Evolutionary conservation across 2,888 invertebrate species (phyloP).

Genomic region (Panzeria rudis): DNA sequence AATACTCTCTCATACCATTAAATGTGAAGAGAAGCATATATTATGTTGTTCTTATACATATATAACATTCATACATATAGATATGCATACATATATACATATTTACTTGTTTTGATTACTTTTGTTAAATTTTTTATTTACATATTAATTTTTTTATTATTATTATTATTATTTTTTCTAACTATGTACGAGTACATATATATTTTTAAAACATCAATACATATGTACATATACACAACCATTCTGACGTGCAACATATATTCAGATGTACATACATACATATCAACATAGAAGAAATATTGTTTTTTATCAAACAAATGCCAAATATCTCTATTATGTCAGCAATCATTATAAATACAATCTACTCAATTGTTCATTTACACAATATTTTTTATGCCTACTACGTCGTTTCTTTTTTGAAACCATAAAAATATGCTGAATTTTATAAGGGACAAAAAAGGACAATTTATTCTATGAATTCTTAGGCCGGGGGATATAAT

Average conservation of each 20-base stretch:
- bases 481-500: background rate
- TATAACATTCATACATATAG: no score
- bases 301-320: background rate
- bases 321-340: background rate
- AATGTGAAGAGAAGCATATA: background rate
- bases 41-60: background rate
- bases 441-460: background rate
- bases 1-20: background rate
- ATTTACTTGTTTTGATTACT: constrained; percentile 1
- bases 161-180: background rate
- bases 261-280: background rate
- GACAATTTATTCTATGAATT: background rate
- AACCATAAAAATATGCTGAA: constrained; percentile 11
- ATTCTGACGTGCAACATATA: background rate
- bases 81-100: background rate
- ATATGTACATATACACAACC: background rate
- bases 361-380: background rate
- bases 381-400: background rate
- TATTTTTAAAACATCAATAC: background rate
- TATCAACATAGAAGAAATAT: background rate
- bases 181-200: background rate
- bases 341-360: constrained; percentile 1
- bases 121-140: background rate
- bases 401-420: background rate
- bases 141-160: background rate